Base-by-base conservation (phyloP, 1,140 invertebrate species). In the Atta texana region DNA sequence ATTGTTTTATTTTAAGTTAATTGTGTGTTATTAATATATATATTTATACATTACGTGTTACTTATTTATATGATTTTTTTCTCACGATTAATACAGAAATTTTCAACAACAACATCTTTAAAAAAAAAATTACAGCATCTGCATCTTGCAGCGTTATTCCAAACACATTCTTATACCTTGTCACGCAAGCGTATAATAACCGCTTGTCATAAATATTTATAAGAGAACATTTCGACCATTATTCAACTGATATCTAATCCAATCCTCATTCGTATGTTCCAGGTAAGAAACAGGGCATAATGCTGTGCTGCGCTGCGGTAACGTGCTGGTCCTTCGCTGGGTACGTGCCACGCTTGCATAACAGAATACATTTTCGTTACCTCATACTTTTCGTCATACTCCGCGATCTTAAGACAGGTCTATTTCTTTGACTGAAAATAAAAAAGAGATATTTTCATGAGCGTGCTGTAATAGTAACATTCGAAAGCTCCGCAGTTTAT, bases 261-360 rank as follows among this genome's bases (percentile, higher is more conserved):
- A 63, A 77, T 85, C 31, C 21, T 78, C 34, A 61, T 88, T 87
- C 55, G 51, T 82, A 68, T 71, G 87, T 88, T 88, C 14, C 85
- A 88, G 87, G 87, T 88, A 76, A 82, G 77, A n/a, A 77, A 57
- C 18, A 21, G 68, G 78, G 55, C 53, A 14, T 55, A 53, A 53
- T 80, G 39, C 61, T 55, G n/a, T 55, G 14, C 24, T 55, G 4
- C 39, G 44, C n/a, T 28, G 21, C 53, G 21, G n/a, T 82, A 69
- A 66, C 39, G 51, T 68, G 63, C 53, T 31, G 63, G 39, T 66
- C 68, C 59, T 69, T 18, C 6, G 21, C 14, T 34, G 75, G 85
- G 82, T 90, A 88, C 77, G 87, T 75, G 57, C 87, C 76, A 75
- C 24, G 57, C 34, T 51, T 72, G 49, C n/a, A 12, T 77, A 59